phyloP scores from a whole-genome alignment of 2,888 invertebrate genomes.

The Cremastinae sp. region DNA sequence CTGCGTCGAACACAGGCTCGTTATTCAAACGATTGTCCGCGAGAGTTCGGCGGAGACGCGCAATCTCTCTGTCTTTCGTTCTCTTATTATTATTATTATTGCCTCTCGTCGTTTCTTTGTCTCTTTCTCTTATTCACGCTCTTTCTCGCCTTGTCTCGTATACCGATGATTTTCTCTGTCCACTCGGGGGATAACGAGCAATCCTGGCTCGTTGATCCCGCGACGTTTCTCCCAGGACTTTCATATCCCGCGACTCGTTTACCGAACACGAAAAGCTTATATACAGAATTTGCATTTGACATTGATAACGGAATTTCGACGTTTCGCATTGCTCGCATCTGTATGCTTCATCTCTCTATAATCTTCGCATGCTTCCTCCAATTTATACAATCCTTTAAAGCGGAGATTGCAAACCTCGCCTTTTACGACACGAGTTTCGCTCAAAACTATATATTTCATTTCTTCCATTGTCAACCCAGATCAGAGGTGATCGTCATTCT shows the following conservation, averaged over 20 bases:
- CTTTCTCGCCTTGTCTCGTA: no score
- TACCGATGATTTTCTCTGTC: no score
- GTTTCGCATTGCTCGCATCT: slow-evolving; percentile 4
- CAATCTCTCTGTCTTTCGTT: slow-evolving; percentile 32
- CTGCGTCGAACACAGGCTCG: slow-evolving; percentile 36
- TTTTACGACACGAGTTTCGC: background rate
- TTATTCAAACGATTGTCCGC: slow-evolving; percentile 60
- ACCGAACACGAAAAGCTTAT: slow-evolving; percentile 29
- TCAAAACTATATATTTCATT: background rate
- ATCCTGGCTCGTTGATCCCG: slow-evolving; percentile 50
- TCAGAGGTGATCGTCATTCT: no score
- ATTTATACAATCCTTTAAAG: background rate
- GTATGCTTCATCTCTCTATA: background rate
- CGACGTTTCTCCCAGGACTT: slow-evolving; percentile 40
- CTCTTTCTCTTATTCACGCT: background rate
- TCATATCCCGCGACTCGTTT: background rate
- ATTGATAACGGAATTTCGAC: slow-evolving; percentile 21
- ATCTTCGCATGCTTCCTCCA: background rate
- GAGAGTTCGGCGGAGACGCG: slow-evolving; percentile 41
- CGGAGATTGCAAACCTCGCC: background rate
- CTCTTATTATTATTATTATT: background rate
- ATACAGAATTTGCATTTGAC: slow-evolving; percentile 53
- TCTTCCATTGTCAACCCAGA: no score
- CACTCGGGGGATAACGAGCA: slow-evolving; percentile 40
- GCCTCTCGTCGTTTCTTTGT: no score